phyloP scores from a whole-genome alignment of 2,888 invertebrate species.

The Stictocephala bisonia region DNA sequence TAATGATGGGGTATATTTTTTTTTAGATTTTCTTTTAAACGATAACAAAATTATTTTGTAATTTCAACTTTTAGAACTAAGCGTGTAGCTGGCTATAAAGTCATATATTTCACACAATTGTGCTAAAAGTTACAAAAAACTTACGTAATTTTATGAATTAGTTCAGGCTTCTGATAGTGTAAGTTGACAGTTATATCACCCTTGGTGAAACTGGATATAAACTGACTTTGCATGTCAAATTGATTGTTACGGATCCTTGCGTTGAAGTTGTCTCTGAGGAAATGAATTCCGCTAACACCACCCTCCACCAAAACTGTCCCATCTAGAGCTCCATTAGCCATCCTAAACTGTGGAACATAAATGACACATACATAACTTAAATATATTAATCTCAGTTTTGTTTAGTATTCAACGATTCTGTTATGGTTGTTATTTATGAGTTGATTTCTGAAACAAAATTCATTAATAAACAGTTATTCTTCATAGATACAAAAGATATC shows the following conservation, averaged over 20 bases:
- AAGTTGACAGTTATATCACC: slow-evolving; percentile 53
- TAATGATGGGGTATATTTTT: no score
- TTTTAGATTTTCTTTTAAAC: slow-evolving; percentile 8
- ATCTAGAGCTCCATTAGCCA: slow-evolving; percentile 32
- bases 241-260: slow-evolving; percentile 48
- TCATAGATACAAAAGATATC: no score
- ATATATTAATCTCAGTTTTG: neutral
- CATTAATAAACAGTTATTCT: neutral
- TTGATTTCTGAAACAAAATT: neutral
- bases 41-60: neutral
- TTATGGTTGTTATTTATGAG: neutral
- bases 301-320: slow-evolving; percentile 53
- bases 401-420: neutral
- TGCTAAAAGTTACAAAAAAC: slow-evolving; percentile 20
- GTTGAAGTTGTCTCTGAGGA: slow-evolving; percentile 50
- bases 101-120: no score
- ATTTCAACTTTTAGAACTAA: no score
- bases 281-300: slow-evolving; percentile 48
- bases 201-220: slow-evolving; percentile 56
- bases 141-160: slow-evolving; percentile 55
- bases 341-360: slow-evolving; percentile 42
- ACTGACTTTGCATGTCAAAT: slow-evolving; percentile 53
- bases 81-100: no score
- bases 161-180: slow-evolving; percentile 52
- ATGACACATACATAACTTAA: neutral